Percentiles rank a stretch among this genome's conserved stretches.
These are phyloP conservation scores for Drosophila teissieri DNA, from an alignment of 1,140 invertebrate species.

Conservation along the genomic window DNA sequence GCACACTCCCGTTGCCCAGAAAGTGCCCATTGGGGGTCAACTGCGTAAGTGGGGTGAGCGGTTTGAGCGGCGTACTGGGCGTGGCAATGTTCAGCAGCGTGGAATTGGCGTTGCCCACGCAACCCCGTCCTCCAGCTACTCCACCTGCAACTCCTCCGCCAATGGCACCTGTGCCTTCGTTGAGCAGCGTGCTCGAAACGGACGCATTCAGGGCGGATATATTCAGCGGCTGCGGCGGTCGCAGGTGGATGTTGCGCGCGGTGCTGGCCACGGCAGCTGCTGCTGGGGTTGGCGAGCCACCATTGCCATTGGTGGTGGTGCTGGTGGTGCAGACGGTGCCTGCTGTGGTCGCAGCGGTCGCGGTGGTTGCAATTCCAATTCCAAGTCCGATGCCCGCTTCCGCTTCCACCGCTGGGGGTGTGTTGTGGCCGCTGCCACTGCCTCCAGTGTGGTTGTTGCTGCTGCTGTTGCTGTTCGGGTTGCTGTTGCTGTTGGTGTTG, in stretches of 20 bases:
- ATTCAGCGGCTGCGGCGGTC: conserved; percentile 86
- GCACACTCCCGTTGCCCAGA: conserved; percentile 54
- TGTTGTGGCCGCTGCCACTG: conserved; percentile 29
- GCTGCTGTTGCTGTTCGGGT: conserved; percentile 17
- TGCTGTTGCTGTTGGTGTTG: conserved; percentile 19
- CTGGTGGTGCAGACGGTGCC: background rate
- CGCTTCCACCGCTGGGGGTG: conserved; percentile 20
- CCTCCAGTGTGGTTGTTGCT: conserved; percentile 18
- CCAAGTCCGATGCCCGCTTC: conserved; percentile 1
- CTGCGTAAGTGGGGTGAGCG: conserved; percentile 60
- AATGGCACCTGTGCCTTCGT: conserved; percentile 25
- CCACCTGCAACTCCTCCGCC: background rate
- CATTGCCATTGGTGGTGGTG: conserved; percentile 6
- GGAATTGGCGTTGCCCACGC: conserved; percentile 44
- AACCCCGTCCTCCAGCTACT: background rate
- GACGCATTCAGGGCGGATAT: conserved; percentile 87
- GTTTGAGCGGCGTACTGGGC: conserved; percentile 40
- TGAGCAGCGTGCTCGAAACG: conserved; percentile 57
- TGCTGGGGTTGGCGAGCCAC: conserved; percentile 53
- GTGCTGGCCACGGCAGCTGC: conserved; percentile 69
- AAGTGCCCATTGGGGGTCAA: conserved; percentile 71
- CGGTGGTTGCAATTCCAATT: conserved; percentile 5
- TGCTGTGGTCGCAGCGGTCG: background rate
- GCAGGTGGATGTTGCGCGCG: conserved; percentile 77
- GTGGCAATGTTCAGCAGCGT: conserved; percentile 72